Evolutionary conservation across 1,140 invertebrate species (phyloP).

Genomic region (Lucilia sericata): DNA sequence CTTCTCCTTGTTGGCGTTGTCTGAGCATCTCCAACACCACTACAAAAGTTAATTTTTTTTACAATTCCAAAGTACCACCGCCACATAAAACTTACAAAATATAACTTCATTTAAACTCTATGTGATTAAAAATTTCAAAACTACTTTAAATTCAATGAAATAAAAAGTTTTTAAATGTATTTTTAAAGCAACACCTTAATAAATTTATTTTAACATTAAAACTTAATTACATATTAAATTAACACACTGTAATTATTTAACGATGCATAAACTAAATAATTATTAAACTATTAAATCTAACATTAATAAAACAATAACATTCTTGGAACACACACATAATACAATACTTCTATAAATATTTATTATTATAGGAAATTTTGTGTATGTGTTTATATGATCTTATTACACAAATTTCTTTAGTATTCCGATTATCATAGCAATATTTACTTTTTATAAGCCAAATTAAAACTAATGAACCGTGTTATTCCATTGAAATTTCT

Average conservation of each 20-base stretch:
- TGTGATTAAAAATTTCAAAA: too few relatives aligned
- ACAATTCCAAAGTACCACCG: background rate
- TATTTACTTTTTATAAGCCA: background rate
- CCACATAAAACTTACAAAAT: background rate
- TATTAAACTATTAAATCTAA: background rate
- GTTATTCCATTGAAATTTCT: background rate
- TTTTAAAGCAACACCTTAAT: too few relatives aligned
- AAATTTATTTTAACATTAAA: too few relatives aligned
- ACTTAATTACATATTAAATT: too few relatives aligned
- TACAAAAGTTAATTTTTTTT: background rate
- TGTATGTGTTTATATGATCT: too few relatives aligned
- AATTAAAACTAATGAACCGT: slow-evolving; percentile 11
- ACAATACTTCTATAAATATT: too few relatives aligned
- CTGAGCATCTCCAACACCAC: background rate
- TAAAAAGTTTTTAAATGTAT: too few relatives aligned
- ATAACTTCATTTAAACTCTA: background rate
- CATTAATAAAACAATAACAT: background rate
- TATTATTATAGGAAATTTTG: too few relatives aligned
- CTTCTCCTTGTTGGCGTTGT: background rate
- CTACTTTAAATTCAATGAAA: too few relatives aligned
- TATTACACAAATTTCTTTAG: too few relatives aligned
- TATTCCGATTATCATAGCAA: background rate
- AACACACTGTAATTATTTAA: too few relatives aligned
- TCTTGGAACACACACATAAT: background rate
- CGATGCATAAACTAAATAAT: background rate